A percentile compares a stretch with the other conserved stretches of the same genome.
These are phyloP conservation scores for Drosophila anceps DNA, from an alignment of 2,888 invertebrate species.

Conservation along the genomic window DNA sequence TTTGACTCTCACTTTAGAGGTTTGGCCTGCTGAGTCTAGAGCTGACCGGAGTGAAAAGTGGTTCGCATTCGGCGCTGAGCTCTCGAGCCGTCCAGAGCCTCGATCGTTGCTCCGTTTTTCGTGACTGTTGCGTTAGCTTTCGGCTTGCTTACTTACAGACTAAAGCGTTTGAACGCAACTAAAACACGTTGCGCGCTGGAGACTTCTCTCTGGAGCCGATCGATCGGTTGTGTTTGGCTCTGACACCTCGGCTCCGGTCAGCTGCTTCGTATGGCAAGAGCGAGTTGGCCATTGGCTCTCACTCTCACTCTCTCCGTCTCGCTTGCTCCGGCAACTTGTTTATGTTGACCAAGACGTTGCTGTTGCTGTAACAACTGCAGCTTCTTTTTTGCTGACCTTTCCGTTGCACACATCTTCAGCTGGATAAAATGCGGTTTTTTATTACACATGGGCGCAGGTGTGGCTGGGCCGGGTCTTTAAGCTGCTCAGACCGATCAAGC, in stretches of 20 bases:
- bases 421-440: constrained; percentile 29
- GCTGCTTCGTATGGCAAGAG: constrained; percentile 25
- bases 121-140: constrained; percentile 59
- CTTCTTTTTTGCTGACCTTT: constrained; percentile 42
- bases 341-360: constrained; percentile 32
- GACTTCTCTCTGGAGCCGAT: constrained; percentile 66
- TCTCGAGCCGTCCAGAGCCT: constrained; percentile 56
- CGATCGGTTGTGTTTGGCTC: constrained; percentile 25
- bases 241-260: constrained; percentile 42
- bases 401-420: constrained; percentile 45
- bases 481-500: constrained; percentile 1
- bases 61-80: constrained; percentile 64
- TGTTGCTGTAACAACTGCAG: constrained; percentile 10
- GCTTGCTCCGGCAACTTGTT: constrained; percentile 44
- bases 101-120: constrained; percentile 44
- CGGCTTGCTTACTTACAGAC: constrained; percentile 74
- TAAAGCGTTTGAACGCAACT: constrained; percentile 81
- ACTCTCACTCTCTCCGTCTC: constrained; percentile 6
- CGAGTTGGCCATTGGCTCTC: constrained; percentile 4
- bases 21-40: constrained; percentile 10
- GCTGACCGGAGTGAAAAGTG: constrained; percentile 50
- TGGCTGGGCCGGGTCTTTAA: constrained; percentile 21
- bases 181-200: constrained; percentile 67
- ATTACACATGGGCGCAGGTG: constrained; percentile 35
- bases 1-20: constrained; percentile 57